Conservation (phyloP, 2,888 invertebrate species). For the Scrobipalpa atriplicella region DNA sequence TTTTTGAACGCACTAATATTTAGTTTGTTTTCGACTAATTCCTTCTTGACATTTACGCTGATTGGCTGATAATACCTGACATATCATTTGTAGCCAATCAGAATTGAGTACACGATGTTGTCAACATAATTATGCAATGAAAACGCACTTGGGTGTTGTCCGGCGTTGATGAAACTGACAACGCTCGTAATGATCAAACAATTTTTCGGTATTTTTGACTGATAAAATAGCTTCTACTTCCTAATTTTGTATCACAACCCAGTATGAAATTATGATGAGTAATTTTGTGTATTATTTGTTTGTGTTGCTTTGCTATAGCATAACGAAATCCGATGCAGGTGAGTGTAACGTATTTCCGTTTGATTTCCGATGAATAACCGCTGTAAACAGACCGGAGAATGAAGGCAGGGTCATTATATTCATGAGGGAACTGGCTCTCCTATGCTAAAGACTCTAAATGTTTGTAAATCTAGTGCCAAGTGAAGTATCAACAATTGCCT, state of each 20-base stretch:
- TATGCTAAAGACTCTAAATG: not conserved
- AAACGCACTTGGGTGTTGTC: slow-evolving; percentile 73
- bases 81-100: not conserved
- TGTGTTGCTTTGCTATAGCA: slow-evolving; percentile 70
- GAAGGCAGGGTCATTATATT: not conserved
- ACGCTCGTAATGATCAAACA: slow-evolving; percentile 80
- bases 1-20: slow-evolving; percentile 10
- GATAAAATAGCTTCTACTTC: slow-evolving; percentile 43
- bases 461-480: not conserved
- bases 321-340: slow-evolving; percentile 69
- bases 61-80: not conserved
- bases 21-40: not conserved
- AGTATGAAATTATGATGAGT: slow-evolving; percentile 80
- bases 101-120: not conserved
- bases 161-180: slow-evolving; percentile 60
- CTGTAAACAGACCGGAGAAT: slow-evolving; percentile 11
- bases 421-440: not conserved
- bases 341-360: slow-evolving; percentile 44
- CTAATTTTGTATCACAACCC: slow-evolving; percentile 42
- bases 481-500: not conserved
- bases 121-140: slow-evolving; percentile 22
- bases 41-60: not conserved
- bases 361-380: slow-evolving; percentile 5
- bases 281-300: slow-evolving; percentile 67
- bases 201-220: slow-evolving; percentile 61